A percentile compares a stretch with the other conserved stretches of the same genome.
These are phyloP conservation scores for Priocnemis perturbator DNA, from an alignment of 2,888 invertebrate species.

Conservation along the genomic window DNA sequence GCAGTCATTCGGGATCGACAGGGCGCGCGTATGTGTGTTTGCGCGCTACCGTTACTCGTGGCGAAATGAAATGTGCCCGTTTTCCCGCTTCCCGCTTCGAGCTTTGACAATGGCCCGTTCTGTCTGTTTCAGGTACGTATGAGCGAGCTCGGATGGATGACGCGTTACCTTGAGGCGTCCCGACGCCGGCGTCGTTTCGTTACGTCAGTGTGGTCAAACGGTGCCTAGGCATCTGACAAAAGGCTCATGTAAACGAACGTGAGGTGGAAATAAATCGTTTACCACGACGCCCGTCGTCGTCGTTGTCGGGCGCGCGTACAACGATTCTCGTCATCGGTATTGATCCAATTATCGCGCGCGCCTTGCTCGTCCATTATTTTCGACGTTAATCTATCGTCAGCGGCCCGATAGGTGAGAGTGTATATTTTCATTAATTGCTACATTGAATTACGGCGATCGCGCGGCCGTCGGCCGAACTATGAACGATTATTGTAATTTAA, in stretches of 20 bases:
- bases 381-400: too few relatives aligned
- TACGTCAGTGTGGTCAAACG: constrained; percentile 48
- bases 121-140: constrained; percentile 62
- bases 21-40: too few relatives aligned
- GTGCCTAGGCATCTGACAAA: constrained; percentile 39
- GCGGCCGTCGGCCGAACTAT: neutral
- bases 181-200: too few relatives aligned
- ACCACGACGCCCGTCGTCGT: constrained; percentile 34
- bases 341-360: too few relatives aligned
- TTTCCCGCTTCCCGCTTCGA: too few relatives aligned
- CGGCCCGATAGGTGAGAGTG: neutral
- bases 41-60: too few relatives aligned
- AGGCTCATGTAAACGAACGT: constrained; percentile 51
- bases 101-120: constrained; percentile 14
- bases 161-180: constrained; percentile 11
- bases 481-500: too few relatives aligned
- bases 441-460: neutral
- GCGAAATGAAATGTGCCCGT: too few relatives aligned
- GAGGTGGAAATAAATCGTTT: constrained; percentile 54
- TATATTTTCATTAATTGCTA: constrained; percentile 4
- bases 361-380: too few relatives aligned
- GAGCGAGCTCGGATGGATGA: constrained; percentile 11
- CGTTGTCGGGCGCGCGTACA: neutral
- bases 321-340: too few relatives aligned
- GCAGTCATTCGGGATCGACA: too few relatives aligned